These are phyloP conservation scores for Rhagonycha fulva DNA, from an alignment of 2,888 invertebrate species.

Conservation along the genomic window DNA sequence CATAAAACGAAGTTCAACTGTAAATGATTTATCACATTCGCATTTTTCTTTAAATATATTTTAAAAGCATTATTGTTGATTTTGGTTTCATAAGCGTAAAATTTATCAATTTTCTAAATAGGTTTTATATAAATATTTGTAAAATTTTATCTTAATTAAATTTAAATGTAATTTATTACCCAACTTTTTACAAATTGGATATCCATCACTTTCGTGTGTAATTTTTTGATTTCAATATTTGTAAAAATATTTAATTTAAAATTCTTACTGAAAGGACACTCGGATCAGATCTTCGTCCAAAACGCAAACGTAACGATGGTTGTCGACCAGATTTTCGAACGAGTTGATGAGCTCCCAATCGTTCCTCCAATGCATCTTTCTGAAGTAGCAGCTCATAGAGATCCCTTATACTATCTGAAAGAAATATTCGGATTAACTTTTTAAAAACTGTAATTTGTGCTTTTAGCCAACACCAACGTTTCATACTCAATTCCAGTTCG, in stretches of 20 bases:
- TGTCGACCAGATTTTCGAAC: conserved; percentile 79
- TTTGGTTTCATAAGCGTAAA: not conserved
- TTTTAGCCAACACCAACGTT: not conserved
- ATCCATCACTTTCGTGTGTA: not conserved
- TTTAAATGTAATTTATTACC: not conserved
- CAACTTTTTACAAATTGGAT: not conserved
- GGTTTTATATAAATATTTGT: not conserved
- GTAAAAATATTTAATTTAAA: not conserved
- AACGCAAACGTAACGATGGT: conserved; percentile 75
- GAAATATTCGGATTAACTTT: not conserved
- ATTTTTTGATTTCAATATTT: not conserved
- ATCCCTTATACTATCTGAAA: conserved; percentile 57
- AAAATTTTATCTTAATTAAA: not conserved
- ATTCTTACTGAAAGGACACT: conserved; percentile 60
- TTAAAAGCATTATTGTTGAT: not conserved
- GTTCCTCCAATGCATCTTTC: conserved; percentile 66
- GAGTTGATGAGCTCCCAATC: conserved; percentile 68
- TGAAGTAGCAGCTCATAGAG: conserved; percentile 66
- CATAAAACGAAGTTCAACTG: not conserved
- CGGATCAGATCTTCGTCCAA: conserved; percentile 76
- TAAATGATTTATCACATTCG: not conserved
- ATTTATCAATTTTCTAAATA: not conserved
- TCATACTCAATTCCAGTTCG: not conserved
- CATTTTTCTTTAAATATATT: not conserved
- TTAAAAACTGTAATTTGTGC: not conserved